Evolutionary conservation across 1,140 invertebrate species (phyloP), one percentile per base, ranked within the genome.

Genomic region (Drosophila leontia): DNA sequence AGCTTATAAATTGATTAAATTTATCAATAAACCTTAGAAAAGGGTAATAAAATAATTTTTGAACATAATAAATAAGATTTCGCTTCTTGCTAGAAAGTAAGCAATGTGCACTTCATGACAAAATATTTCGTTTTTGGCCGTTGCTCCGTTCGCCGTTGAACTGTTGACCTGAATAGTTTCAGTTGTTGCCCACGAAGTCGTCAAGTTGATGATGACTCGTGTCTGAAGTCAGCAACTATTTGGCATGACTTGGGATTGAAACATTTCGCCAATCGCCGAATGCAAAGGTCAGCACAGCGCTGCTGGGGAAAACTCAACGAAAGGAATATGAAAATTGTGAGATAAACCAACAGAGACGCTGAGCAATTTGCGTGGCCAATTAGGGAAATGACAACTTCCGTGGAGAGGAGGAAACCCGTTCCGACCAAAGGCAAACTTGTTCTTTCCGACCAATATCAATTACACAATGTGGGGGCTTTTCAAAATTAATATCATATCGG

Each of bases 131-230:
- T 56, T 69, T 55, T 32, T 59, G 37, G 44, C 63, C 41, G 35
- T 34, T 68, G 47, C 55, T 35, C 74, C 45, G 68, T 48, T 79
- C 61, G 55, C 63, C 44, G 64, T 50, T 88, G 85, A 88, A 90
- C 86, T 88, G 67, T 85, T 88, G 84, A 85, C 84, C 84, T 63
- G 77, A 70, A 88, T 88, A 88, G 84, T 80, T 65, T 59, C 67
- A 51, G 58, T 45, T 47, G 41, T 70, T 69, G 65, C 42, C 78
- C 75, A 87, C 72, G 61, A 63, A 78, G 82, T 85, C 82, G 75
- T 78, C 82, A 82, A 69, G 41, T 23, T 56, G 76, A 62, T 76
- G 83, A 86, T 85, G 82, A 72, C 79, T 85, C 72, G 72, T 65
- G 74, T 78, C 79, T 78, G 80, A 75, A 88, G 83, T 90, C 80